Evolutionary conservation across 2,113 vertebrate genomes (phyloP).

Genomic region (Cyprinus carpio): DNA sequence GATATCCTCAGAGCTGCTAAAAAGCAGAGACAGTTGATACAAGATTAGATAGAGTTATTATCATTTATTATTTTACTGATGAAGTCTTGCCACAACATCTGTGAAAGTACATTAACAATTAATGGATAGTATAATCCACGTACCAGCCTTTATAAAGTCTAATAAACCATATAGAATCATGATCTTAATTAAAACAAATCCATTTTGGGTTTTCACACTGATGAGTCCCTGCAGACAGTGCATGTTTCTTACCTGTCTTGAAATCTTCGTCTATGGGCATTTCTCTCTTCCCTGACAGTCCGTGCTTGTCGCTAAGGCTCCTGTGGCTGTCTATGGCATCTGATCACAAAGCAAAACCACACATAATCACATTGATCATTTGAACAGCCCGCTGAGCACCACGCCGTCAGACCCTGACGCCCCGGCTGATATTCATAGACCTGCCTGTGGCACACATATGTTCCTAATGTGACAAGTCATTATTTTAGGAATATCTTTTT

Average conservation of each 20-base stretch:
- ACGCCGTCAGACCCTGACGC: slow-evolving; percentile 52
- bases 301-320: slow-evolving; percentile 83
- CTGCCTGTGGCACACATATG: slow-evolving; percentile 43
- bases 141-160: neutral
- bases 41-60: neutral
- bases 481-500: slow-evolving; percentile 31
- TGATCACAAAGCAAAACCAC: slow-evolving; percentile 68
- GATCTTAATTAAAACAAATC: neutral
- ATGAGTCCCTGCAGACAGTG: neutral
- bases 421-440: slow-evolving; percentile 43
- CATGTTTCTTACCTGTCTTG: slow-evolving; percentile 79
- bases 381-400: slow-evolving; percentile 4
- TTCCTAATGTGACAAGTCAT: slow-evolving; percentile 47
- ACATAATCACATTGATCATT: slow-evolving; percentile 25
- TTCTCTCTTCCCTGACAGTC: slow-evolving; percentile 88
- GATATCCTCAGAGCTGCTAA: slow-evolving; percentile 77
- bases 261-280: slow-evolving; percentile 77
- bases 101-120: neutral
- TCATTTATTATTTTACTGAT: neutral
- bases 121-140: neutral
- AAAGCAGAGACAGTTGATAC: slow-evolving; percentile 31
- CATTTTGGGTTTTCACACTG: too few species aligned
- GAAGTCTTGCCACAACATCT: neutral
- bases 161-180: neutral
- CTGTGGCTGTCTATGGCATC: slow-evolving; percentile 91